phyloP scores from a whole-genome alignment of 2,888 invertebrate species.

The Gymnosoma rotundatum region DNA sequence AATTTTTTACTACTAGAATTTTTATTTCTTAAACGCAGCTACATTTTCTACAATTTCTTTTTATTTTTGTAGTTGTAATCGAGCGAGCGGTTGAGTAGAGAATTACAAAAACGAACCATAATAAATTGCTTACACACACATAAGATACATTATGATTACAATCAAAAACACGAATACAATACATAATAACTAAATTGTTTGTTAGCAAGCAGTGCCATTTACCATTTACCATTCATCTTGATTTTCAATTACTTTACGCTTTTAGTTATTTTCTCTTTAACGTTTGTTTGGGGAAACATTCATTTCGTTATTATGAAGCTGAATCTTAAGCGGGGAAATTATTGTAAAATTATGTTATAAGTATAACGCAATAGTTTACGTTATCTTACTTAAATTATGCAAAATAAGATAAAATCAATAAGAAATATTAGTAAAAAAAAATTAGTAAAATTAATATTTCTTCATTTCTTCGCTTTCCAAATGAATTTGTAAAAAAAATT shows the following conservation, averaged over 20 bases:
- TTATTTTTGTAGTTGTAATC: neutral
- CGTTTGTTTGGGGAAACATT: conserved; percentile 8
- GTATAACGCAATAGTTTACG: no score
- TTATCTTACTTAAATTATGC: no score
- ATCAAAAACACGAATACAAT: conserved; percentile 79
- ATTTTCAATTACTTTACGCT: conserved; percentile 68
- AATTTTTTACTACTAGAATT: neutral
- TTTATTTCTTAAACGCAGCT: neutral
- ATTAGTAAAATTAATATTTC: no score
- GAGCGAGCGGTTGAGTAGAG: neutral
- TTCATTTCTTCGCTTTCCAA: no score
- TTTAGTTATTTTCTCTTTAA: neutral
- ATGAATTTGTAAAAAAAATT: no score
- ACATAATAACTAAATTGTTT: conserved; percentile 73
- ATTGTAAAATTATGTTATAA: no score
- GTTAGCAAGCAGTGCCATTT: conserved; percentile 51
- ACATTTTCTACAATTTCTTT: neutral
- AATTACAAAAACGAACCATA: neutral
- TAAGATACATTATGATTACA: conserved; percentile 72
- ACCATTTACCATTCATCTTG: conserved; percentile 49
- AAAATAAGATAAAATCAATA: no score
- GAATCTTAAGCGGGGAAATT: no score
- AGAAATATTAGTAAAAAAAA: no score
- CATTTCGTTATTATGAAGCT: neutral
- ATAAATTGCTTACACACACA: conserved; percentile 26